These are phyloP conservation scores for Apantesis nais DNA, from an alignment of 2,888 invertebrate genomes.

Conservation along the genomic window DNA sequence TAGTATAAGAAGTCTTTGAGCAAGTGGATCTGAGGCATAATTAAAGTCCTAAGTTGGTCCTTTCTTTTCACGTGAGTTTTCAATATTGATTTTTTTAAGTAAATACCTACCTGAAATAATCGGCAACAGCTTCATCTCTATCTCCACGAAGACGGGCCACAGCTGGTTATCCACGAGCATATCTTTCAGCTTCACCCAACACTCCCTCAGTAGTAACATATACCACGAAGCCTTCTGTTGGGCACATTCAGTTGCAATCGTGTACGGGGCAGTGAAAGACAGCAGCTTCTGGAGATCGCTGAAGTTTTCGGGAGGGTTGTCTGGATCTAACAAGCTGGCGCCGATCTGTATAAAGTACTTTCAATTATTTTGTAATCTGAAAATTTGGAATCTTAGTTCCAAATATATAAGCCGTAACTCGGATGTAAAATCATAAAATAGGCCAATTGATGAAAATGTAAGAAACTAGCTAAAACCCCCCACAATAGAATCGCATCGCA, in stretches of 20 bases:
- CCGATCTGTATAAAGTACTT: slow-evolving; percentile 61
- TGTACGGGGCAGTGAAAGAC: slow-evolving; percentile 55
- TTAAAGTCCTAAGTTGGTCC: neutral
- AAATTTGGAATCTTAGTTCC: neutral
- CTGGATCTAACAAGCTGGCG: slow-evolving; percentile 73
- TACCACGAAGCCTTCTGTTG: slow-evolving; percentile 70
- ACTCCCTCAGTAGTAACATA: slow-evolving; percentile 55
- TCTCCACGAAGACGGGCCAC: slow-evolving; percentile 72
- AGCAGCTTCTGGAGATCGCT: slow-evolving; percentile 64
- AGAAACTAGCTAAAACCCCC: too few species aligned
- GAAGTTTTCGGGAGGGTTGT: slow-evolving; percentile 71
- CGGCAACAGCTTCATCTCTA: slow-evolving; percentile 78
- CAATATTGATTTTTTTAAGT: neutral
- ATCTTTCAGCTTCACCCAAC: slow-evolving; percentile 46
- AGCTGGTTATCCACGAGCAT: slow-evolving; percentile 59
- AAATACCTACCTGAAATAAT: slow-evolving; percentile 75
- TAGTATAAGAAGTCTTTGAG: slow-evolving; percentile 32
- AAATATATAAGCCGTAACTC: neutral
- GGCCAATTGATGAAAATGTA: neutral
- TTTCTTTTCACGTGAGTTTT: neutral
- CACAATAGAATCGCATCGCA: too few species aligned
- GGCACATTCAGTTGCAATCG: slow-evolving; percentile 62
- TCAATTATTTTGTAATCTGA: neutral
- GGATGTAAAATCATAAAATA: neutral
- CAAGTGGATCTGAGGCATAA: slow-evolving; percentile 19